These are phyloP conservation scores for Megaceryle torquata DNA, from an alignment of 2,113 vertebrate genomes.

Conservation along the genomic window DNA sequence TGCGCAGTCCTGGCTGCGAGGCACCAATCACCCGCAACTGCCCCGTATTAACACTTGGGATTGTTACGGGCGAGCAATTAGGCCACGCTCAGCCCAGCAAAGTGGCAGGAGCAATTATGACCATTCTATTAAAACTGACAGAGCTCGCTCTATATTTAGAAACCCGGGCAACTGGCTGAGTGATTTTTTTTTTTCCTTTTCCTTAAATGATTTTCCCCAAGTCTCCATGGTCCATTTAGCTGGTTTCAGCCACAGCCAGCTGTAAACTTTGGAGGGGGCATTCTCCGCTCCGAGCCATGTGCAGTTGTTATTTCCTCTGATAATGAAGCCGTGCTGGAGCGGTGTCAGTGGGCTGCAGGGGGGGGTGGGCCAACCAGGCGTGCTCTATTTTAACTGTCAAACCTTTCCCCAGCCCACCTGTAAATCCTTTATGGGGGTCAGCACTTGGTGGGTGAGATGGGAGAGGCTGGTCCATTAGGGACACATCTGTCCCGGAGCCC, in stretches of 20 bases:
- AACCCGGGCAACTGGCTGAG: neutral
- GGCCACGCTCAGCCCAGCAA: neutral
- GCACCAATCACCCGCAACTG: neutral
- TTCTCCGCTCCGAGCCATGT: neutral
- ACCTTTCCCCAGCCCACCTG: neutral
- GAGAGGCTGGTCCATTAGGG: neutral
- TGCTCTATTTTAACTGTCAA: neutral
- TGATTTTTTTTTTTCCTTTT: neutral
- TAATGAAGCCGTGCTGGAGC: neutral
- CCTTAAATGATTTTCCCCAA: neutral
- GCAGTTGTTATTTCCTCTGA: neutral
- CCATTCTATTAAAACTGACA: slow-evolving; percentile 26
- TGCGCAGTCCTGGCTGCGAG: neutral
- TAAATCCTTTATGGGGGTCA: rapidly evolving
- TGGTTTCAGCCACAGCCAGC: neutral
- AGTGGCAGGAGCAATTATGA: slow-evolving; percentile 29
- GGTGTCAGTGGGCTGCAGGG: neutral
- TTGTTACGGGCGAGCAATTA: slow-evolving; percentile 41
- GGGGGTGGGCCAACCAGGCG: neutral
- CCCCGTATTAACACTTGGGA: neutral
- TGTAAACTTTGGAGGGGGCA: neutral
- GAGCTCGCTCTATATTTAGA: neutral
- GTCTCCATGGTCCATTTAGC: neutral
- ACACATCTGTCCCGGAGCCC: neutral
- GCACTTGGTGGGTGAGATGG: rapidly evolving